Percentiles rank a stretch among this genome's conserved stretches.
Evolutionary conservation across 2,113 vertebrate genomes (phyloP).

Genomic region (Tragelaphus imberbis): DNA sequence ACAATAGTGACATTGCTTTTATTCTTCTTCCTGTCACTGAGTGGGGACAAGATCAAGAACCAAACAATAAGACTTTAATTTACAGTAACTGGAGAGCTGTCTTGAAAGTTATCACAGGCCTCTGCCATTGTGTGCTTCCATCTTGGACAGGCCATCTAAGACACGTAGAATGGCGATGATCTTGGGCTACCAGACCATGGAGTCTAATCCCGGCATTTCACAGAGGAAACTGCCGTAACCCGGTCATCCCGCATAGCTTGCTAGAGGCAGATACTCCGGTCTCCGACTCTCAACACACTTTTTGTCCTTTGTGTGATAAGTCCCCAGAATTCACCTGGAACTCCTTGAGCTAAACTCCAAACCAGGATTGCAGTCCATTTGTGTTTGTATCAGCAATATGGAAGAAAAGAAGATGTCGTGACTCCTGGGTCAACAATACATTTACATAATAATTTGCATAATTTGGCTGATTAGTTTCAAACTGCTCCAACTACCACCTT

Average conservation of each 20-base stretch:
- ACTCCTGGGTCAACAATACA: neutral
- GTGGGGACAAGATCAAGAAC: neutral
- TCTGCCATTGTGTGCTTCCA: neutral
- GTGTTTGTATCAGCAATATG: neutral
- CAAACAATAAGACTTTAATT: constrained; percentile 48
- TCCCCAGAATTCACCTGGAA: neutral
- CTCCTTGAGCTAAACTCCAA: neutral
- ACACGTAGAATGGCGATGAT: fast-evolving
- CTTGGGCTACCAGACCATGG: neutral
- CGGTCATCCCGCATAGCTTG: no score
- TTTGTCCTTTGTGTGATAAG: neutral
- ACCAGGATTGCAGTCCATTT: neutral
- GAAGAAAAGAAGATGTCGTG: neutral
- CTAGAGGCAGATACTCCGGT: neutral
- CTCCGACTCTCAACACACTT: neutral
- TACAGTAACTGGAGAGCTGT: neutral
- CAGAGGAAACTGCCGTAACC: neutral
- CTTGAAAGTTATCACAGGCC: neutral
- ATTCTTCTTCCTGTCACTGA: constrained; percentile 33
- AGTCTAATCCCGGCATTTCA: neutral
- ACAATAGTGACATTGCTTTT: constrained; percentile 57
- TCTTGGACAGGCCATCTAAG: neutral
- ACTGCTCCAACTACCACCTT: neutral
- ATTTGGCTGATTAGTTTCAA: neutral
- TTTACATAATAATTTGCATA: neutral